These are phyloP conservation scores for Caenorhabditis japonica DNA, from an alignment of 2,888 invertebrate species.

Conservation along the genomic window DNA sequence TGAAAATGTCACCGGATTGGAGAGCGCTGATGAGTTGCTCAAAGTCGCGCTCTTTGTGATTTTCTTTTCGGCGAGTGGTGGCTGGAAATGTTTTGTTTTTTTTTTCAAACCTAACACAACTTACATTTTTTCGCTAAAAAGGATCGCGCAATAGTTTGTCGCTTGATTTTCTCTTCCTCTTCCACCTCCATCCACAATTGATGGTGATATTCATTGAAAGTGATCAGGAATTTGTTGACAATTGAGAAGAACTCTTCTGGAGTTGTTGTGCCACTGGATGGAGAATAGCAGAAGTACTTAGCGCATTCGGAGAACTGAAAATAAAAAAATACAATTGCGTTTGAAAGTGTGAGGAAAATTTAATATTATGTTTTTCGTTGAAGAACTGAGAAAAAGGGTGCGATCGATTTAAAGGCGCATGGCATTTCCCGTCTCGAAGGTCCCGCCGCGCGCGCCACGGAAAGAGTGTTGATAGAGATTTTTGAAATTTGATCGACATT, in stretches of 20 bases:
- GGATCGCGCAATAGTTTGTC: constrained; percentile 72
- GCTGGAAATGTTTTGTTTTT: too few relatives aligned
- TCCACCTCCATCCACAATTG: constrained; percentile 71
- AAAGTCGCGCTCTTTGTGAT: constrained; percentile 72
- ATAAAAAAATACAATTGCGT: too few relatives aligned
- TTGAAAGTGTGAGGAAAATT: too few relatives aligned
- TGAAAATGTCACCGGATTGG: constrained; percentile 76
- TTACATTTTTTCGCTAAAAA: constrained; percentile 71
- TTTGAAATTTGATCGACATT: too few relatives aligned
- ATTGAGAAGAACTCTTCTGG: constrained; percentile 76
- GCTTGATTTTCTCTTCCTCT: constrained; percentile 71
- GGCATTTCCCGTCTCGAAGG: too few relatives aligned
- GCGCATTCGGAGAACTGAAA: constrained; percentile 71
- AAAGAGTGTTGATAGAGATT: too few relatives aligned
- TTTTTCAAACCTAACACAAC: too few relatives aligned
- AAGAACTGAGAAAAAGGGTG: too few relatives aligned
- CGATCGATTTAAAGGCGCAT: too few relatives aligned
- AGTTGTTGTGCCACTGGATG: constrained; percentile 46
- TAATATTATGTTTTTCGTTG: too few relatives aligned
- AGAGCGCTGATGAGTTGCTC: constrained; percentile 74
- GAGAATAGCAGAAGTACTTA: constrained; percentile 64
- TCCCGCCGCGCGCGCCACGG: too few relatives aligned
- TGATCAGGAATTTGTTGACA: constrained; percentile 69
- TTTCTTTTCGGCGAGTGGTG: constrained; percentile 44
- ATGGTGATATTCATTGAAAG: constrained; percentile 58